Evolutionary conservation across 2,113 vertebrate species (phyloP), one percentile per base, ranked within the genome.

Genomic region (Sylvilagus bachmani): DNA sequence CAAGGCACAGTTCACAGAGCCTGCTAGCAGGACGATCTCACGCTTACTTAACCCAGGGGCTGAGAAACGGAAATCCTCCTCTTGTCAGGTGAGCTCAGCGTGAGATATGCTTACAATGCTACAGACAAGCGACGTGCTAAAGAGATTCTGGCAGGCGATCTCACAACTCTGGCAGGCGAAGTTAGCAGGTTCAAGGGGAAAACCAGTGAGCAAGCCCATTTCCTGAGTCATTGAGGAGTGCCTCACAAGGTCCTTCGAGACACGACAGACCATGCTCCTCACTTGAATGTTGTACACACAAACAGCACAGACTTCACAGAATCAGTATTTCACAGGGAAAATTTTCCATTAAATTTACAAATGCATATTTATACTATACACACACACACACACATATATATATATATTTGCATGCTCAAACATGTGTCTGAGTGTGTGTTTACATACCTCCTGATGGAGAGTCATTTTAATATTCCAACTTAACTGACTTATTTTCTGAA

Each of bases 1-100:
- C 19, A 78, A 75, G 14, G 33, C 31, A 61, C 1, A 67, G n/a
- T 29, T 78, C 51, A 38, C 67, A 79, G 6, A 79, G 36, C 2
- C n/a, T 22, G 74, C 55, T 38, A 78, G 25, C 51, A 74, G 62
- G 9, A 64, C 19, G 38, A 2, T 82, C 2, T 83, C 70, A 49
- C 70, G 24, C 25, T 78, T 86, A 77, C 86, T 71, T 73, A 94
- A 66, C 1, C 4, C 58, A 79, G 31, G 31, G 27, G 14, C 85
- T 87, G 87, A 73, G 44, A 93, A 92, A 85, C 24, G 91, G 74
- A 95, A 90, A 36, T 80, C 49, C 71, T 11, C 77, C 13, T 62
- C 51, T 90, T 90, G 44, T 64, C 53, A 93, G 24, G 86, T 36
- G 53, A 96, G 27, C 33, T 84, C 81, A 90, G 66, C 36, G 75